Evolutionary conservation across 2,888 invertebrate genomes (phyloP).

Genomic region (Sepiola atlantica): DNA sequence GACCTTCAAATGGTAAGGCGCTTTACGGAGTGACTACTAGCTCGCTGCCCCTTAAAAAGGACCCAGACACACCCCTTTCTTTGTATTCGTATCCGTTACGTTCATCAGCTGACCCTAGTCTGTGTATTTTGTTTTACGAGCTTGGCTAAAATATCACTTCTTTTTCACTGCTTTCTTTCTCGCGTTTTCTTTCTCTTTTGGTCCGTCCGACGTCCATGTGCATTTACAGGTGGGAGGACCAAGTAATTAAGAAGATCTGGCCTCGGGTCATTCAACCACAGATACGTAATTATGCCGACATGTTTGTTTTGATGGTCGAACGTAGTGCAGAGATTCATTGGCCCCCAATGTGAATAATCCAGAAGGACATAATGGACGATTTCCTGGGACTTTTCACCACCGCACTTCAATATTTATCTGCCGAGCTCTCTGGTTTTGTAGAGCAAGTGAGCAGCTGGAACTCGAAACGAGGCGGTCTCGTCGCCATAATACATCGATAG

Average conservation of each 20-base stretch:
- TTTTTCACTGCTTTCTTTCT: not conserved
- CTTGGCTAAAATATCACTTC: not conserved
- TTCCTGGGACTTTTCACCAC: not conserved
- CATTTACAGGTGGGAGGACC: conserved; percentile 32
- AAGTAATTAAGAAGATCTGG: not conserved
- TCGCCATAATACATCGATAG: not conserved
- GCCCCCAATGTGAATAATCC: not conserved
- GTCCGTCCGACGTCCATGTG: not conserved
- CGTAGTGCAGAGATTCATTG: not conserved
- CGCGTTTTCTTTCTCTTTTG: too few species aligned
- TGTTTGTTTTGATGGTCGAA: conserved; percentile 32
- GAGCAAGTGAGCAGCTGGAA: conserved; percentile 22
- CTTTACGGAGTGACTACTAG: not conserved
- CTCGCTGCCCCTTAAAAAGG: not conserved
- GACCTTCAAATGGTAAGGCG: conserved; percentile 17
- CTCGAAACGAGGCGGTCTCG: not conserved
- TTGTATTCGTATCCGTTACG: not conserved
- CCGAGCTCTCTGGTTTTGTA: not conserved
- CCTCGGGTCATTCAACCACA: not conserved
- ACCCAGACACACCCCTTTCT: not conserved
- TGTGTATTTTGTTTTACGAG: not conserved
- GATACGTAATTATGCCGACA: conserved; percentile 32
- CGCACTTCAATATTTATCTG: not conserved
- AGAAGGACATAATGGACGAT: conserved; percentile 1
- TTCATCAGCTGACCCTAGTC: not conserved